phyloP scores from a whole-genome alignment of 2,888 invertebrate species.

The Alcis repandata region DNA sequence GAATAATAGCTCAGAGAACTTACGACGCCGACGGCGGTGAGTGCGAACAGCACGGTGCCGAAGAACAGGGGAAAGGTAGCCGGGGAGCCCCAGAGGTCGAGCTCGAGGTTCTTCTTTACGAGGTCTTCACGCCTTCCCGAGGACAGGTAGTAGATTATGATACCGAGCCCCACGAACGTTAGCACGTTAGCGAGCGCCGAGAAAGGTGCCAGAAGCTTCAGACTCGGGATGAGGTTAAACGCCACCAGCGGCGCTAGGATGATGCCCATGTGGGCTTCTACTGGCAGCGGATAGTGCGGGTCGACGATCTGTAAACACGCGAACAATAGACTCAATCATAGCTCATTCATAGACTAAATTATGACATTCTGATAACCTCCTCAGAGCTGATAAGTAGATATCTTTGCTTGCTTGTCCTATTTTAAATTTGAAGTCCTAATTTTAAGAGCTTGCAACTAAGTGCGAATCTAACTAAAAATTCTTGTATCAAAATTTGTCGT shows the following conservation, averaged over 20 bases:
- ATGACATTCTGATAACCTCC: no score
- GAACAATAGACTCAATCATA: not conserved
- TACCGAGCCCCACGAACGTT: constrained; percentile 91
- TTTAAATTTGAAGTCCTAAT: no score
- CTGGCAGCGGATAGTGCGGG: constrained; percentile 69
- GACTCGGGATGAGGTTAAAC: constrained; percentile 90
- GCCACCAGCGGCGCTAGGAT: constrained; percentile 89
- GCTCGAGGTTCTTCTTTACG: constrained; percentile 53
- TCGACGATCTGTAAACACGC: constrained; percentile 67
- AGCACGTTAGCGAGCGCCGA: constrained; percentile 93
- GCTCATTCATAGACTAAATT: no score
- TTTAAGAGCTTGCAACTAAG: no score
- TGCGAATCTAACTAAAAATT: no score
- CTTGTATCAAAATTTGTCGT: no score
- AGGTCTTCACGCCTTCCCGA: constrained; percentile 88
- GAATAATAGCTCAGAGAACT: constrained; percentile 61
- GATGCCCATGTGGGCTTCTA: constrained; percentile 89
- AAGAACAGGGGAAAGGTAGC: constrained; percentile 95
- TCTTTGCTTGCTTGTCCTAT: no score
- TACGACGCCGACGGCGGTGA: constrained; percentile 94
- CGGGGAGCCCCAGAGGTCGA: constrained; percentile 90
- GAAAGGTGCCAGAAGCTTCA: constrained; percentile 93
- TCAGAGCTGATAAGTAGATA: no score
- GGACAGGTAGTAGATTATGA: constrained; percentile 91
- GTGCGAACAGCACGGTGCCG: constrained; percentile 96